phyloP scores from a whole-genome alignment of 2,888 invertebrate genomes.

The Drosophila rellima region DNA sequence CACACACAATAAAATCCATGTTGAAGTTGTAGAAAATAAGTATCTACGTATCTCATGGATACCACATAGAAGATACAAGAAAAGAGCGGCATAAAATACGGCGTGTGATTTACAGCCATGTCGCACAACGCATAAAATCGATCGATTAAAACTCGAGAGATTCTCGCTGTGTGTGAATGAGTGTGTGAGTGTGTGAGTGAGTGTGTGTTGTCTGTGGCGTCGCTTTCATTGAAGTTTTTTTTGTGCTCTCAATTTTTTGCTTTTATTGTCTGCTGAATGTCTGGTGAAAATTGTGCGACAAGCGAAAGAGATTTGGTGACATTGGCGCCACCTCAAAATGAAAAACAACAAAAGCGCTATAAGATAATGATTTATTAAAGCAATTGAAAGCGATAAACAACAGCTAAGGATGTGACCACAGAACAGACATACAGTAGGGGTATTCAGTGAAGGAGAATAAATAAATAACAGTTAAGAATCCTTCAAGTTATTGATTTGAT shows the following conservation, averaged over 20 bases:
- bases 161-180: slow-evolving; percentile 34
- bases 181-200: slow-evolving; percentile 21
- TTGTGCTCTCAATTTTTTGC: slow-evolving; percentile 31
- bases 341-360: slow-evolving; percentile 30
- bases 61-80: slow-evolving; percentile 28
- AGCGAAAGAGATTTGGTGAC: slow-evolving; percentile 72
- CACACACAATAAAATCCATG: slow-evolving; percentile 11
- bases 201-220: slow-evolving; percentile 48
- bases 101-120: slow-evolving; percentile 77
- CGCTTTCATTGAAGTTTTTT: slow-evolving; percentile 74
- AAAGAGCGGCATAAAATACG: slow-evolving; percentile 18
- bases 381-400: slow-evolving; percentile 24
- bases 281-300: slow-evolving; percentile 71
- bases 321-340: slow-evolving; percentile 54
- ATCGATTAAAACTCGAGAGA: slow-evolving; percentile 70
- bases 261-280: slow-evolving; percentile 67
- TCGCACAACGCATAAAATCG: slow-evolving; percentile 75
- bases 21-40: slow-evolving; percentile 26
- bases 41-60: slow-evolving; percentile 56
- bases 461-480: neutral
- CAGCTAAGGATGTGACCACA: slow-evolving; percentile 15
- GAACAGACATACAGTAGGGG: neutral
- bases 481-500: too few relatives aligned
- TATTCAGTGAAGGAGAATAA: neutral
- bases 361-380: slow-evolving; percentile 49